A percentile compares a stretch with the other conserved stretches of the same genome.
Evolutionary conservation across 2,113 vertebrate genomes (phyloP).

Genomic region (Nycticryphes semicollaris): DNA sequence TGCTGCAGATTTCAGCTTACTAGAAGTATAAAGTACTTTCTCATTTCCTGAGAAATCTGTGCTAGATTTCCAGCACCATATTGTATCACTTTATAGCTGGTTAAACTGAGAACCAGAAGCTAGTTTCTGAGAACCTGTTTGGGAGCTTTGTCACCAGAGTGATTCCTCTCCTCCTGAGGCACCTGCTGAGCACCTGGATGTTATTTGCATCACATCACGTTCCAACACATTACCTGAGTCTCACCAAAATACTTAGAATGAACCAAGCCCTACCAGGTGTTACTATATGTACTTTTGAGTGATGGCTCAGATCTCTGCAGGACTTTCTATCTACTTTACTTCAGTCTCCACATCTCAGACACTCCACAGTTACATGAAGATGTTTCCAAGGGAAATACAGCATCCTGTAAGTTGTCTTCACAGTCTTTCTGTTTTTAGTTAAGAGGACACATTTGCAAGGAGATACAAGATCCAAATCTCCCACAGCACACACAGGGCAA

Average conservation of each 20-base stretch:
- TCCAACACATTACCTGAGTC: fast-evolving
- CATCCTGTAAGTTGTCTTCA: not conserved
- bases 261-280: not conserved
- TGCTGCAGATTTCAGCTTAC: not conserved
- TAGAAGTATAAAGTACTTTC: not conserved
- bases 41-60: not conserved
- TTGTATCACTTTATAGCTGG: not conserved
- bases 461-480: not conserved
- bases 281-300: not conserved
- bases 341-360: not conserved
- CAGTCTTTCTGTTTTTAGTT: not conserved
- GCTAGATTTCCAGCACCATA: not conserved
- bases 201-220: not conserved
- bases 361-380: not conserved
- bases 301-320: not conserved
- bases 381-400: not conserved
- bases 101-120: not conserved
- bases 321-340: not conserved
- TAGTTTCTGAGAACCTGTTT: not conserved
- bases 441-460: not conserved
- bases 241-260: not conserved
- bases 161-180: not conserved
- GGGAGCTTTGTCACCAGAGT: not conserved
- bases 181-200: not conserved
- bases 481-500: not conserved